Base-by-base conservation (phyloP, 2,888 invertebrate genomes). In the Periphyllus acericola region DNA sequence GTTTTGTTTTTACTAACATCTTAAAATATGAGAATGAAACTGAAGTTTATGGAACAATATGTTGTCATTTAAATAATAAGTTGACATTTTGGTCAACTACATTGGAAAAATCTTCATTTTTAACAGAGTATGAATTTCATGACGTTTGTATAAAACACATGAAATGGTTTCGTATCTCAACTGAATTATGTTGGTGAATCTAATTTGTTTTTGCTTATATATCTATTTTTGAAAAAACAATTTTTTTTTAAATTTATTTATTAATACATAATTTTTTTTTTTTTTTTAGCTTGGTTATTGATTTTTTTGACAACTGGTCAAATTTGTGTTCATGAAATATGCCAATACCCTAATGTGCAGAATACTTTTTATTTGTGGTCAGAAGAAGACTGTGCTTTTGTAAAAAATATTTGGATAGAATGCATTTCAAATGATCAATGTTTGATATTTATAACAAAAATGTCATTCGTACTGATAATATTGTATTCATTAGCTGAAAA, bases 321-420 rank as follows among this genome's bases (percentile, higher is more conserved):
- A 87, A 32, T 87, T 74, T 81, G 75, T 87, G 80, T 87, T 75
- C 81, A 87, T 32, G 87, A 87, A 74, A 80, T 87, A 79, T 72
- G 32, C 32, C 36, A 74, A n/a, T 87, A 87, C 75, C 87, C 87
- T 74, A 14, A 60, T 46, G n/a, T 87, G 17, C 25, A 74, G 5
- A 19, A 32, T 81, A 81, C 87, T 40, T 87, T 87, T 87, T 32
- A 60, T n/a, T 81, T 87, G 32, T 87, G 87, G 87, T 66, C 32
- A n/a, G 80, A 87, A 29, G 74, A 87, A 81, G 87, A 87, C 21
- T 74, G 74, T 66, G 80, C 80, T 1, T 80, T 40, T 75, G 81
- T 87, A 6, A 87, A 75, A 75, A 80, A 87, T 46, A 75, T 87
- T 75, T 75, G 8, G 66, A 17, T 87, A 32, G 74, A 87, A 87